These are phyloP conservation scores for Oryzias dopingdopingensis DNA, from an alignment of 2,797 vertebrate genomes.

Conservation along the genomic window DNA sequence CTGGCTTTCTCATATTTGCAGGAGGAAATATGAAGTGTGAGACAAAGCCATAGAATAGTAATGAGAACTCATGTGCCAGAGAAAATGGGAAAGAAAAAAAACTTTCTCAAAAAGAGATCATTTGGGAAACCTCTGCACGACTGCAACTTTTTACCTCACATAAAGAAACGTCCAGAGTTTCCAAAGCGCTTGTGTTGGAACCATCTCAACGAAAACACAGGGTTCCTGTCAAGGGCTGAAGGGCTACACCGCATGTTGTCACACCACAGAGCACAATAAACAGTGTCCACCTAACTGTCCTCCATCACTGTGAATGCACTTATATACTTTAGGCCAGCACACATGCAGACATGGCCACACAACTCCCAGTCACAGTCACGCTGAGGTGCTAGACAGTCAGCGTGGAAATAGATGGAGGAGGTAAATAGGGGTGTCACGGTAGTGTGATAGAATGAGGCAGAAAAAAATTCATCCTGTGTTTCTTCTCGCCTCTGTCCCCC, in stretches of 20 bases:
- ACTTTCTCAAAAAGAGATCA: constrained; percentile 41
- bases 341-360: constrained; percentile 14
- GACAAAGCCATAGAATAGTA: constrained; percentile 40
- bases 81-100: constrained; percentile 41
- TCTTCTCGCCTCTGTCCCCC: constrained; percentile 69
- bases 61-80: constrained; percentile 23
- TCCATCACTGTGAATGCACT: constrained; percentile 52
- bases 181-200: constrained; percentile 19
- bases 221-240: constrained; percentile 38
- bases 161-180: constrained; percentile 44
- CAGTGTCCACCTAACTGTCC: constrained; percentile 48
- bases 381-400: constrained; percentile 59
- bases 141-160: constrained; percentile 25
- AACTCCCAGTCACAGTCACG: constrained; percentile 20
- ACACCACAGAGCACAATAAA: constrained; percentile 34
- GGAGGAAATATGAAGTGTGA: constrained; percentile 51
- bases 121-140: constrained; percentile 24
- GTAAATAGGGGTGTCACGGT: constrained; percentile 78
- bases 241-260: constrained; percentile 27
- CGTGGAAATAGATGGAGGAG: constrained; percentile 72
- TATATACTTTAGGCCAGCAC: constrained; percentile 28
- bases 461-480: constrained; percentile 76
- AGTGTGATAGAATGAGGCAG: constrained; percentile 75
- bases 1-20: constrained; percentile 47
- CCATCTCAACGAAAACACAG: constrained; percentile 29